phyloP scores from a whole-genome alignment of 1,140 invertebrate species.

The Apocrypta bakeri region DNA sequence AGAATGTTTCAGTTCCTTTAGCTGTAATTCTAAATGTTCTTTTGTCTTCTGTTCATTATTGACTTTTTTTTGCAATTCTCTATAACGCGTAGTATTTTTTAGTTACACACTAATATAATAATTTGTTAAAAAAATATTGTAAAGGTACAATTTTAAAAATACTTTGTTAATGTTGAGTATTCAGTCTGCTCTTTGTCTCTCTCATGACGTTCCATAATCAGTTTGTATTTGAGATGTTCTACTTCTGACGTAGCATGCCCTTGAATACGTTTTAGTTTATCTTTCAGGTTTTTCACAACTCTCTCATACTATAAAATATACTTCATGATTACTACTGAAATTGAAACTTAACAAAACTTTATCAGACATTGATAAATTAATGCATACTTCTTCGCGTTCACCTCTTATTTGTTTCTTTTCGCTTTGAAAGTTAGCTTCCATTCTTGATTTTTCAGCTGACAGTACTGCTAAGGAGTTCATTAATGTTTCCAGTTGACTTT shows the following conservation, averaged over 20 bases:
- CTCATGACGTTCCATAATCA: slow-evolving; percentile 84
- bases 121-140: slow-evolving; percentile 5
- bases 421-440: slow-evolving; percentile 87
- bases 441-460: slow-evolving; percentile 86
- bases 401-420: slow-evolving; percentile 84
- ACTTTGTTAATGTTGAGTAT: slow-evolving; percentile 81
- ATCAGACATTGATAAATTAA: slow-evolving; percentile 10
- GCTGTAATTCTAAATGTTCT: slow-evolving; percentile 78
- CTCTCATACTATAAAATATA: slow-evolving; percentile 78
- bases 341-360: not conserved
- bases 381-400: slow-evolving; percentile 77
- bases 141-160: slow-evolving; percentile 11
- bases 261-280: slow-evolving; percentile 77
- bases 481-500: slow-evolving; percentile 79
- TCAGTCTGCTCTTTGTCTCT: slow-evolving; percentile 86
- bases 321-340: not conserved
- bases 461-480: slow-evolving; percentile 86
- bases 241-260: slow-evolving; percentile 77
- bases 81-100: slow-evolving; percentile 56
- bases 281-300: slow-evolving; percentile 77
- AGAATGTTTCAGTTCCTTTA: slow-evolving; percentile 74
- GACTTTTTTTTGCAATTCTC: slow-evolving; percentile 81
- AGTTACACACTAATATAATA: slow-evolving; percentile 54
- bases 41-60: slow-evolving; percentile 77
- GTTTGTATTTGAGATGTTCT: slow-evolving; percentile 82